phyloP scores from a whole-genome alignment of 1,140 invertebrate species.

The Drosophila ohnishii region DNA sequence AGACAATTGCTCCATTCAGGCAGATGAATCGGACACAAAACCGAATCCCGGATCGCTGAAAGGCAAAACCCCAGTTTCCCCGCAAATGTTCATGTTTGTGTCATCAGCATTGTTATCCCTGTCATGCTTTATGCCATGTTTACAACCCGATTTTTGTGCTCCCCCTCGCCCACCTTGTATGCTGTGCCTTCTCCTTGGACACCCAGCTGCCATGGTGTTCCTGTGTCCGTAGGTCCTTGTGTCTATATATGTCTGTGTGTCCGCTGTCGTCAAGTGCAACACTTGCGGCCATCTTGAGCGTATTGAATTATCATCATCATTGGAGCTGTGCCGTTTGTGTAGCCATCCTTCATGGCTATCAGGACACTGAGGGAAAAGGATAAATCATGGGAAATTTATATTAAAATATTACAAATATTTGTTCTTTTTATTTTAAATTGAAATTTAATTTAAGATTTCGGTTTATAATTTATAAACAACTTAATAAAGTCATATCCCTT shows the following conservation, averaged over 20 bases:
- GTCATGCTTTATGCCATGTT: conserved; percentile 67
- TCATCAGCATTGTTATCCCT: conserved; percentile 65
- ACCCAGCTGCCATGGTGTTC: conserved; percentile 3
- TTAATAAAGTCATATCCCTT: too few species aligned
- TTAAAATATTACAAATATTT: neutral
- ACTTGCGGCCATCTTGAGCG: conserved; percentile 61
- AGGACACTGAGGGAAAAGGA: conserved; percentile 1
- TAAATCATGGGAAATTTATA: neutral
- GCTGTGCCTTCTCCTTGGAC: neutral
- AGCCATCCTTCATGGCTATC: conserved; percentile 5
- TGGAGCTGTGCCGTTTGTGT: conserved; percentile 31
- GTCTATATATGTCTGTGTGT: neutral
- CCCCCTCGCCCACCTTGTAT: neutral
- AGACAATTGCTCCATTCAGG: conserved; percentile 52
- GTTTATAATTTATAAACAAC: too few species aligned
- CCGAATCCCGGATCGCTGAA: conserved; percentile 40
- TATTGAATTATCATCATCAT: conserved; percentile 59
- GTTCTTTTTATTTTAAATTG: neutral
- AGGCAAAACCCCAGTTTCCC: conserved; percentile 18
- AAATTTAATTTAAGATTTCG: too few species aligned
- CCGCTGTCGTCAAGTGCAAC: conserved; percentile 57
- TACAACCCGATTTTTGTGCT: conserved; percentile 58
- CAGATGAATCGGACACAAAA: conserved; percentile 41
- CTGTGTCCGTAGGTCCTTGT: neutral
- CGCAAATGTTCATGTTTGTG: conserved; percentile 53